A percentile compares a stretch with the other conserved stretches of the same genome.
phyloP scores from a whole-genome alignment of 2,113 vertebrate species.

The Notarius lentiginosus region DNA sequence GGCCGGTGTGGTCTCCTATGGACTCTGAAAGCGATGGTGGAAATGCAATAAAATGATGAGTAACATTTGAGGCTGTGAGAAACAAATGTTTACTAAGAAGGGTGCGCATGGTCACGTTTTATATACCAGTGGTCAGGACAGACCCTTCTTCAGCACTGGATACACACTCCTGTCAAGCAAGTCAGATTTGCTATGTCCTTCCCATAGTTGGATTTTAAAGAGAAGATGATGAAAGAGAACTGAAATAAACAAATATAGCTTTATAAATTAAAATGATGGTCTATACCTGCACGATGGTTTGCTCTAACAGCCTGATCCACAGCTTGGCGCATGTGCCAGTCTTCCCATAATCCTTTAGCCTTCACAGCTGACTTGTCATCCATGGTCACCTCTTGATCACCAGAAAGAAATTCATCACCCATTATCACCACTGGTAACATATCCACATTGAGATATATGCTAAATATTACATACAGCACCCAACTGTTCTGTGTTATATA shows the following conservation, averaged over 20 bases:
- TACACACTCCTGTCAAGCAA: neutral
- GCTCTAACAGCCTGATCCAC: conserved; percentile 66
- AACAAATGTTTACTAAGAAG: neutral
- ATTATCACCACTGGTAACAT: neutral
- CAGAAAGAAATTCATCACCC: conserved; percentile 17
- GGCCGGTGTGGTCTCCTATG: neutral
- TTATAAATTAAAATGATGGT: neutral
- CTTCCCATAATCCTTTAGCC: conserved; percentile 79
- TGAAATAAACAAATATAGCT: neutral
- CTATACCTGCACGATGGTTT: conserved; percentile 76
- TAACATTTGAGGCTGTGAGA: neutral
- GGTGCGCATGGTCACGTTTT: neutral
- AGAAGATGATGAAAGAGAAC: neutral
- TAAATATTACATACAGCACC: neutral
- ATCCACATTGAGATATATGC: neutral
- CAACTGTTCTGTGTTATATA: neutral
- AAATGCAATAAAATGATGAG: neutral
- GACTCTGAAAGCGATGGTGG: neutral
- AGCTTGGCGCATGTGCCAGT: conserved; percentile 79
- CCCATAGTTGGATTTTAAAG: neutral
- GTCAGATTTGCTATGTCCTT: neutral
- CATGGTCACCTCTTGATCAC: conserved; percentile 70
- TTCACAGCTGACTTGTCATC: conserved; percentile 75
- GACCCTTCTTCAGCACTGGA: neutral
- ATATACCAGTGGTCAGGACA: neutral